Evolutionary conservation across 2,113 vertebrate genomes (phyloP).

Genomic region (Aegithalos caudatus): DNA sequence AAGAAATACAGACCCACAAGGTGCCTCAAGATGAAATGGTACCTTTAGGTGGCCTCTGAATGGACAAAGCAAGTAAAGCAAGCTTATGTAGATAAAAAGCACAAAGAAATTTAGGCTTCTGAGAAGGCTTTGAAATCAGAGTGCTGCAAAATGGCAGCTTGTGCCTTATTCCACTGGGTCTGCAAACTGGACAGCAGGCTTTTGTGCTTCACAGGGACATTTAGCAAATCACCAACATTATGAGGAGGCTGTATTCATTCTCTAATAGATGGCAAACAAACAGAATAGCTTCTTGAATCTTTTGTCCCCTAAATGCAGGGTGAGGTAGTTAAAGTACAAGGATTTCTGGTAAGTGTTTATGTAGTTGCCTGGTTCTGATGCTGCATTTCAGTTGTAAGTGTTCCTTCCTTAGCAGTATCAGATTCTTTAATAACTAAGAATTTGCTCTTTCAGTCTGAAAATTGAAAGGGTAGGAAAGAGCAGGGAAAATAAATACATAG

Average conservation of each 20-base stretch:
- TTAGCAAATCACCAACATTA: not conserved
- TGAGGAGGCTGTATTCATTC: not conserved
- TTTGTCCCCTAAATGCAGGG: conserved; percentile 18
- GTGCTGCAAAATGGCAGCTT: not conserved
- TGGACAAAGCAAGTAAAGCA: not conserved
- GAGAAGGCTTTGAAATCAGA: not conserved
- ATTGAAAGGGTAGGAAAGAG: not conserved
- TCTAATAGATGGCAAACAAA: not conserved
- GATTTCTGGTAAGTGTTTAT: conserved; percentile 27
- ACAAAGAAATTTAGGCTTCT: not conserved
- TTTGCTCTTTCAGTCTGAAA: conserved; percentile 2
- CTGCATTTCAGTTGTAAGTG: not conserved
- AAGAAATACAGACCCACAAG: not conserved
- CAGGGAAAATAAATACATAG: not conserved
- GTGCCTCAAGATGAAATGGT: not conserved
- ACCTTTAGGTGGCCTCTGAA: not conserved
- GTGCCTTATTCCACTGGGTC: not conserved
- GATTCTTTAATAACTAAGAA: conserved; percentile 22
- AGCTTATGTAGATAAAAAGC: not conserved
- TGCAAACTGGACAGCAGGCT: not conserved
- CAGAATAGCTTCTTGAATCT: conserved; percentile 28
- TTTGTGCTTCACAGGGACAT: not conserved
- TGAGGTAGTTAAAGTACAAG: not conserved
- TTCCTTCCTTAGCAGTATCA: not conserved
- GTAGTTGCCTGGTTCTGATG: conserved; percentile 1